Percentiles rank a stretch among this genome's conserved stretches.
phyloP scores from a whole-genome alignment of 2,797 vertebrate genomes.

The Denticeps clupeoides region DNA sequence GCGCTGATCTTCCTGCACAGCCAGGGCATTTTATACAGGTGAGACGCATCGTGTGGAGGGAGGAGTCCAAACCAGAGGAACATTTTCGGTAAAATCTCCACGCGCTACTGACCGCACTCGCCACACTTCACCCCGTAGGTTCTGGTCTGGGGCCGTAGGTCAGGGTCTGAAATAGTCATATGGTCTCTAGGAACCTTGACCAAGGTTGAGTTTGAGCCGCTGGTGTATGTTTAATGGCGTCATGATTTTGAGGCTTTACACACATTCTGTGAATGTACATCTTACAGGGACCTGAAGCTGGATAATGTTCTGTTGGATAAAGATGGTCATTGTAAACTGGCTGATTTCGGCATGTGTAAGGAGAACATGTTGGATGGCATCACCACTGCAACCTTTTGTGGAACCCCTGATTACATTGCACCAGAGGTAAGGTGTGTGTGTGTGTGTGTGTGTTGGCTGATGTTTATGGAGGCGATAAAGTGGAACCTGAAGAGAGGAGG shows the following conservation, averaged over 20 bases:
- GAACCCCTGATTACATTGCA: slow-evolving; percentile 94
- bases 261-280: not conserved
- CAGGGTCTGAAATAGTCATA: no score
- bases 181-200: no score
- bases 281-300: slow-evolving; percentile 83
- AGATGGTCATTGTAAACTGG: slow-evolving; percentile 95
- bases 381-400: slow-evolving; percentile 90
- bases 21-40: slow-evolving; percentile 94
- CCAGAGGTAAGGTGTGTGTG: slow-evolving; percentile 72
- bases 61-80: no score
- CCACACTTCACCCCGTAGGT: no score
- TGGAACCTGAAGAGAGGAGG: no score
- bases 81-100: no score
- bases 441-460: not conserved
- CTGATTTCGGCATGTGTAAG: slow-evolving; percentile 98
- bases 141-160: no score
- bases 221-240: not conserved
- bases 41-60: no score
- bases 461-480: not conserved
- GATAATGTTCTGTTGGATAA: slow-evolving; percentile 92
- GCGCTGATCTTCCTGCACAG: slow-evolving; percentile 93
- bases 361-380: slow-evolving; percentile 78
- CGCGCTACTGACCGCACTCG: no score
- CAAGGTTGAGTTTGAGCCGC: no score
- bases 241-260: not conserved